Conservation (phyloP, 1,140 invertebrate species). For the Drosophila trapezifrons region DNA sequence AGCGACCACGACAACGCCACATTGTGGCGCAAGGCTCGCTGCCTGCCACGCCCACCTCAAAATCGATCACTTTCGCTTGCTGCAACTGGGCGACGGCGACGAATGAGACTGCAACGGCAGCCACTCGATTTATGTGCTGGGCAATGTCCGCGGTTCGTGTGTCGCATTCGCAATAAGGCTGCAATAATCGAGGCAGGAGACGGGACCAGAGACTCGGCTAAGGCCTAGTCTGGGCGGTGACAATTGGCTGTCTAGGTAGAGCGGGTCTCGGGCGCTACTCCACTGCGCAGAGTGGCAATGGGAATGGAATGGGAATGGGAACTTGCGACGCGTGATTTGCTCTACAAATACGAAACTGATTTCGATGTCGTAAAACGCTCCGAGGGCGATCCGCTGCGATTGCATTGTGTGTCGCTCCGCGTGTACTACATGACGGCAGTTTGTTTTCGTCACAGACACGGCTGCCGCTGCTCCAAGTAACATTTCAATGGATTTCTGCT, state of each 20-base stretch:
- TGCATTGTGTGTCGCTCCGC: slow-evolving; percentile 13
- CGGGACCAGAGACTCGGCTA: background rate
- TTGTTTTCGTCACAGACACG: slow-evolving; percentile 24
- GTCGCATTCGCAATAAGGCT: slow-evolving; percentile 50
- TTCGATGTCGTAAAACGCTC: slow-evolving; percentile 44
- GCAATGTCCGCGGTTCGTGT: slow-evolving; percentile 51
- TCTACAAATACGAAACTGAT: slow-evolving; percentile 33
- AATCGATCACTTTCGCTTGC: slow-evolving; percentile 82
- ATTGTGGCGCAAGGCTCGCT: slow-evolving; percentile 57
- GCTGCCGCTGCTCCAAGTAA: slow-evolving; percentile 11
- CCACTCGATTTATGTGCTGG: slow-evolving; percentile 33
- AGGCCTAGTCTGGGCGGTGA: slow-evolving; percentile 14
- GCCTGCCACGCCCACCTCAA: slow-evolving; percentile 71
- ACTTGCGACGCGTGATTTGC: slow-evolving; percentile 32
- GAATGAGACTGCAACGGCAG: slow-evolving; percentile 15
- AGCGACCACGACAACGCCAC: slow-evolving; percentile 23
- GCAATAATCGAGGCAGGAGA: slow-evolving; percentile 7
- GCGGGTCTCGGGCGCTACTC: slow-evolving; percentile 3
- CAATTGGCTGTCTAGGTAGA: slow-evolving; percentile 15
- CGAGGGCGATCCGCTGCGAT: slow-evolving; percentile 19
- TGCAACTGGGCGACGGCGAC: slow-evolving; percentile 34
- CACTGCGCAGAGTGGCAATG: slow-evolving; percentile 6
- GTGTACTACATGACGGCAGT: slow-evolving; percentile 24
- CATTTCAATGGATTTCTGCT: slow-evolving; percentile 19
- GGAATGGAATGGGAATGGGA: slow-evolving; percentile 17